phyloP scores from a whole-genome alignment of 1,140 invertebrate species.

The Dysdera silvatica region DNA sequence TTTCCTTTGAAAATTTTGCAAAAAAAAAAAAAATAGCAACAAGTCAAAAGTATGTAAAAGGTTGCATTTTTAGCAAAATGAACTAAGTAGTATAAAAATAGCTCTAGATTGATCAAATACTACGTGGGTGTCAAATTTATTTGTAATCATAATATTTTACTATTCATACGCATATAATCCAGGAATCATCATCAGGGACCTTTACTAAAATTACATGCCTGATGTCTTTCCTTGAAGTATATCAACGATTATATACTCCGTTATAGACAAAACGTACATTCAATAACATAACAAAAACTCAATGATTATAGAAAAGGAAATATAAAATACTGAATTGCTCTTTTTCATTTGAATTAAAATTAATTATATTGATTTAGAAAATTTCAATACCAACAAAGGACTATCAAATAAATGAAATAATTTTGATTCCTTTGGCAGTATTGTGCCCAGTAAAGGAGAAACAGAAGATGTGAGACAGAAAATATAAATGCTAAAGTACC shows the following conservation, averaged over 20 bases:
- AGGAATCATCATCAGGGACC: not conserved
- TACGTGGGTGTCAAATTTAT: not conserved
- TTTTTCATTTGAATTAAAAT: not conserved
- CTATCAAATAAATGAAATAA: not conserved
- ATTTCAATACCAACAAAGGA: not conserved
- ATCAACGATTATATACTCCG: not conserved
- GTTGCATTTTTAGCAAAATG: too few species aligned
- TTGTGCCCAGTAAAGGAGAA: too few species aligned
- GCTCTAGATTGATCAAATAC: not conserved
- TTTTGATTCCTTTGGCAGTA: not conserved
- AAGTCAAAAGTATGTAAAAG: too few species aligned
- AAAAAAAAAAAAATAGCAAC: too few species aligned
- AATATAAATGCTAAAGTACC: too few species aligned
- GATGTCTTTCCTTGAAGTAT: not conserved
- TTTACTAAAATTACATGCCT: too few species aligned
- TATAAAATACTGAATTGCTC: not conserved
- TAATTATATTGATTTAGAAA: too few species aligned
- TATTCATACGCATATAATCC: not conserved
- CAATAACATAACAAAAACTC: not conserved
- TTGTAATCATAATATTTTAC: not conserved
- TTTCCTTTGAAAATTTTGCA: not conserved
- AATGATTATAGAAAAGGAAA: not conserved
- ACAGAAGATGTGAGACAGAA: too few species aligned
- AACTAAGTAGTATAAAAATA: not conserved
- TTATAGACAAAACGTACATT: not conserved